A percentile compares a stretch with the other conserved stretches of the same genome.
These are phyloP conservation scores for Cotesia chilonis DNA, from an alignment of 1,140 invertebrate genomes.

Conservation along the genomic window DNA sequence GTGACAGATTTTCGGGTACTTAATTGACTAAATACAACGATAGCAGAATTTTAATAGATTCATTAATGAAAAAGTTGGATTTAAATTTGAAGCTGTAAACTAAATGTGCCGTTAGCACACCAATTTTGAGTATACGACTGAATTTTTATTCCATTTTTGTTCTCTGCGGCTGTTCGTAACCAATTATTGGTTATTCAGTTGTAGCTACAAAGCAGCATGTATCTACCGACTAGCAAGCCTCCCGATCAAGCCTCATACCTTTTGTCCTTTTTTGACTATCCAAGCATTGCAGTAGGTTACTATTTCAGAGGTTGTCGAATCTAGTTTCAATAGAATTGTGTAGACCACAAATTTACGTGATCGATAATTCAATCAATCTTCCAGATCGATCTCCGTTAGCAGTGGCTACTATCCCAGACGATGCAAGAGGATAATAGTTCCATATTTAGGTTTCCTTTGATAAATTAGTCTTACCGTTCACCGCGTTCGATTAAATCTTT, in stretches of 20 bases:
- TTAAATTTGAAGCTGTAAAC: no score
- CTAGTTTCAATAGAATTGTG: not conserved
- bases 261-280: not conserved
- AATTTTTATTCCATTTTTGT: conserved; percentile 23
- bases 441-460: conserved; percentile 6
- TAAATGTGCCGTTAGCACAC: conserved; percentile 1
- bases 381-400: conserved; percentile 15
- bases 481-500: not conserved
- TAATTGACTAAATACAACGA: no score
- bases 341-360: conserved; percentile 9
- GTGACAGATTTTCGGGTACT: no score
- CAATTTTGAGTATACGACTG: conserved; percentile 20
- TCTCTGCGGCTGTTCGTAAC: conserved; percentile 15
- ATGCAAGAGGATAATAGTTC: conserved; percentile 22
- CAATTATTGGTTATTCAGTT: conserved; percentile 23
- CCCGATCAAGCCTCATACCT: not conserved
- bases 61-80: no score
- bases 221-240: not conserved
- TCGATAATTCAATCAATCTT: conserved; percentile 33
- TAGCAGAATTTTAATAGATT: no score
- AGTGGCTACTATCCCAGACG: conserved; percentile 2
- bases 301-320: conserved; percentile 2
- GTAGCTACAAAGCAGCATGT: not conserved
- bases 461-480: conserved; percentile 14
- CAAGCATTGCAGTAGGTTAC: not conserved